phyloP scores from a whole-genome alignment of 2,113 vertebrate genomes.

The Alosa alosa region DNA sequence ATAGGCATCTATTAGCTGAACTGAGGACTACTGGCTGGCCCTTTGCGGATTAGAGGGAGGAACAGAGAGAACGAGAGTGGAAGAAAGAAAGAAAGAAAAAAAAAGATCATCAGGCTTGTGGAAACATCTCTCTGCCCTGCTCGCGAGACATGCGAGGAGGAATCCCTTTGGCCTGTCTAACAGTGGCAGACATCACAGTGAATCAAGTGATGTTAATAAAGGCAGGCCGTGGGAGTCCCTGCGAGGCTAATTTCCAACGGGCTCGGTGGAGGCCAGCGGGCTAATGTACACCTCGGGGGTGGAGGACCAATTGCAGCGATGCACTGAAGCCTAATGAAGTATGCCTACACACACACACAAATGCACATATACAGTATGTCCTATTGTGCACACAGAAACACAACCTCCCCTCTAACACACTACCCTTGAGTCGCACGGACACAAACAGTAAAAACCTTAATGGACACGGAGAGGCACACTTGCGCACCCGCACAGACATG shows the following conservation, averaged over 20 bases:
- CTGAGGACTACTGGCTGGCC: not conserved
- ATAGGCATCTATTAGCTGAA: not conserved
- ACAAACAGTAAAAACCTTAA: not conserved
- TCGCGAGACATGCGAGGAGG: not conserved
- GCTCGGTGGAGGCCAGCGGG: not conserved
- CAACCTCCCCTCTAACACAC: constrained; percentile 34
- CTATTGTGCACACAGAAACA: constrained; percentile 24
- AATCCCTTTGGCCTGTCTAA: not conserved
- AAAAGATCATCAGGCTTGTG: not conserved
- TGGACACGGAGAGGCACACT: not conserved
- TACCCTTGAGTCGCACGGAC: constrained; percentile 8
- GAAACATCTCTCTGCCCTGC: not conserved
- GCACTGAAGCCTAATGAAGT: not conserved
- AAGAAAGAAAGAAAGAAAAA: not conserved
- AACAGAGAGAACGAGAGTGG: not conserved
- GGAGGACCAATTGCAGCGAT: not conserved
- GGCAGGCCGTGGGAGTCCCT: not conserved
- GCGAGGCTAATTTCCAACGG: not conserved
- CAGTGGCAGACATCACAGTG: not conserved
- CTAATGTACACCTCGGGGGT: not conserved
- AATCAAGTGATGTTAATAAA: constrained; percentile 11
- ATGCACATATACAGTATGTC: not conserved
- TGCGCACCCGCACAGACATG: not conserved
- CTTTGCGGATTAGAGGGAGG: not conserved
- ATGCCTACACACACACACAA: constrained; percentile 37